Percentiles rank a stretch among this genome's conserved stretches.
Conservation (phyloP, 2,888 invertebrate species). For the Amphipoea oculea region DNA sequence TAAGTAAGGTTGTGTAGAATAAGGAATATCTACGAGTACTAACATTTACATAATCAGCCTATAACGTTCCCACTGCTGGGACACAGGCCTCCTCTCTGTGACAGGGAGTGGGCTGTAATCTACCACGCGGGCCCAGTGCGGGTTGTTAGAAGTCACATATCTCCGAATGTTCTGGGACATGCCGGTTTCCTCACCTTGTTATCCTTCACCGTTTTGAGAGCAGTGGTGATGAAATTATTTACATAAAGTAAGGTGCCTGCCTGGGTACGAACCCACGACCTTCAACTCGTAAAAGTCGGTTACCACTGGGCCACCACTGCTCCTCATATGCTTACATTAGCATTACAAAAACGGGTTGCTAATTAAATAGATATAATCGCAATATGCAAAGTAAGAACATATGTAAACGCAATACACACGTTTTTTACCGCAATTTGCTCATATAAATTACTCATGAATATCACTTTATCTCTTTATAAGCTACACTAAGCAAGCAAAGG, state of each 20-base stretch:
- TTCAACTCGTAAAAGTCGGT: neutral
- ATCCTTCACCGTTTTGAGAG: neutral
- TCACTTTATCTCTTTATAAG: constrained; percentile 78
- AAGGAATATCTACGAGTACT: neutral
- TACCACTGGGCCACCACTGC: neutral
- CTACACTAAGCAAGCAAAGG: constrained; percentile 75
- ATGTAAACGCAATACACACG: constrained; percentile 43
- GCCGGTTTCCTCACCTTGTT: neutral
- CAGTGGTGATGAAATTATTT: neutral
- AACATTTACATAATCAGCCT: constrained; percentile 12
- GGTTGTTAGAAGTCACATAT: neutral
- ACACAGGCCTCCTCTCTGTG: neutral
- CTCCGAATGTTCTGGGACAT: neutral
- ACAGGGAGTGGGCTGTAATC: neutral
- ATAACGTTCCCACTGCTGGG: neutral
- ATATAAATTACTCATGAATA: constrained; percentile 75
- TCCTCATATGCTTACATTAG: constrained; percentile 12
- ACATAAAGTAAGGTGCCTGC: neutral
- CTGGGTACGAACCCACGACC: neutral
- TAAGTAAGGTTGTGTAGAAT: neutral
- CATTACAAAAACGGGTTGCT: constrained; percentile 39
- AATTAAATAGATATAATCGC: constrained; percentile 44
- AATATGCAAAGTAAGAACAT: constrained; percentile 47
- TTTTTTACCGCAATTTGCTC: constrained; percentile 62
- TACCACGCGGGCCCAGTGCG: neutral